These are phyloP conservation scores for Morpho achilles DNA, from an alignment of 2,888 invertebrate species.

Conservation along the genomic window DNA sequence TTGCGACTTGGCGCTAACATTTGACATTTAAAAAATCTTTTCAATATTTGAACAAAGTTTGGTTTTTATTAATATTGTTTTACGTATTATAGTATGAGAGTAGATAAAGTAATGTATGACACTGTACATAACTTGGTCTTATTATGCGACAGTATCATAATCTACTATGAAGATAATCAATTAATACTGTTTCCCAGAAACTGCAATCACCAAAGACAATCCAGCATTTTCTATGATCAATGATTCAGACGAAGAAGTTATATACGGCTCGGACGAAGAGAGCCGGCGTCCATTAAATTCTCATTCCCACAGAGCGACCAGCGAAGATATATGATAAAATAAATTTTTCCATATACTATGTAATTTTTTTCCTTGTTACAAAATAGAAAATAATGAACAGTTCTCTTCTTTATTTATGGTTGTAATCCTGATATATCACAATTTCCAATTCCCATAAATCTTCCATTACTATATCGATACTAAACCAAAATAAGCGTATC, in stretches of 20 bases:
- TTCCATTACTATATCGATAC: not conserved
- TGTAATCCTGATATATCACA: not conserved
- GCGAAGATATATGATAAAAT: conserved; percentile 67
- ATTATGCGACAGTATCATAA: no score
- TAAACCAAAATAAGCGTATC: not conserved
- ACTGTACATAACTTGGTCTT: no score
- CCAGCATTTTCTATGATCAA: conserved; percentile 99
- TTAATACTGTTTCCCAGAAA: conserved; percentile 77
- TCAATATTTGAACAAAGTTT: no score
- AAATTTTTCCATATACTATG: conserved; percentile 33
- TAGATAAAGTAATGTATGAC: no score
- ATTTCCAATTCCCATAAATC: not conserved
- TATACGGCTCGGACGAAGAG: conserved; percentile 95
- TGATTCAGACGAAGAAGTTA: conserved; percentile 97
- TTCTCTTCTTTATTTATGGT: conserved; percentile 13
- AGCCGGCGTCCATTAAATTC: conserved; percentile 89
- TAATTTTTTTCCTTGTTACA: conserved; percentile 52
- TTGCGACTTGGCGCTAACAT: no score
- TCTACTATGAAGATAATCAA: not conserved
- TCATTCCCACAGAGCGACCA: conserved; percentile 80
- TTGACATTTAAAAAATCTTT: no score
- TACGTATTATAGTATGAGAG: no score
- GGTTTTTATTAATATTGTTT: no score
- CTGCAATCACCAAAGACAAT: conserved; percentile 96
- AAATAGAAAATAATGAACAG: conserved; percentile 35